Conservation (phyloP, 2,113 vertebrate genomes). For the Todiramphus saurophagus region DNA sequence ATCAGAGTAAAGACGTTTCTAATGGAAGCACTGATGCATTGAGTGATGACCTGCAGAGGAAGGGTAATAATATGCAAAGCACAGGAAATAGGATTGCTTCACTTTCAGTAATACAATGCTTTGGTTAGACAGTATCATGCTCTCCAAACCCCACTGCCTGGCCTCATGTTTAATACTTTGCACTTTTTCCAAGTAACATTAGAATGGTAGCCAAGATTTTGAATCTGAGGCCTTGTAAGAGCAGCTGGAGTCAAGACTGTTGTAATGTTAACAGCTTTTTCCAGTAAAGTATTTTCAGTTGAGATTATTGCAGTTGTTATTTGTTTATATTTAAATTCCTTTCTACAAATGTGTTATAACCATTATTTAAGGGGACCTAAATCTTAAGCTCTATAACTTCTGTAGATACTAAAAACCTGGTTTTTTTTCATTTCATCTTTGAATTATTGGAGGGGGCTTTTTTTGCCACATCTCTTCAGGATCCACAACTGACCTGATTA, state of each 20-base stretch:
- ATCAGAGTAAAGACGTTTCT: background rate
- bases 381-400: background rate
- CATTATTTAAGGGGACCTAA: background rate
- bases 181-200: background rate
- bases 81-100: constrained; percentile 2
- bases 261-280: background rate
- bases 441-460: background rate
- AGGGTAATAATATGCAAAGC: constrained; percentile 39
- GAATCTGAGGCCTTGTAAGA: background rate
- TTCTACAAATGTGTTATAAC: background rate
- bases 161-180: constrained; percentile 2
- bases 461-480: background rate
- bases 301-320: background rate
- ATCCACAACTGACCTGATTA: background rate
- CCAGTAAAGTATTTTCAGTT: background rate
- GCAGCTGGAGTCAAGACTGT: background rate
- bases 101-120: background rate
- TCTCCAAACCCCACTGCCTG: background rate
- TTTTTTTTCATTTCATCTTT: background rate
- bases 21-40: background rate
- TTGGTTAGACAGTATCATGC: background rate
- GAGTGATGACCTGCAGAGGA: background rate
- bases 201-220: background rate
- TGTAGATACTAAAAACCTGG: background rate
- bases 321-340: background rate